A percentile compares a stretch with the other conserved stretches of the same genome.
phyloP scores from a whole-genome alignment of 2,797 vertebrate species.

The Coracias cyanogaster region DNA sequence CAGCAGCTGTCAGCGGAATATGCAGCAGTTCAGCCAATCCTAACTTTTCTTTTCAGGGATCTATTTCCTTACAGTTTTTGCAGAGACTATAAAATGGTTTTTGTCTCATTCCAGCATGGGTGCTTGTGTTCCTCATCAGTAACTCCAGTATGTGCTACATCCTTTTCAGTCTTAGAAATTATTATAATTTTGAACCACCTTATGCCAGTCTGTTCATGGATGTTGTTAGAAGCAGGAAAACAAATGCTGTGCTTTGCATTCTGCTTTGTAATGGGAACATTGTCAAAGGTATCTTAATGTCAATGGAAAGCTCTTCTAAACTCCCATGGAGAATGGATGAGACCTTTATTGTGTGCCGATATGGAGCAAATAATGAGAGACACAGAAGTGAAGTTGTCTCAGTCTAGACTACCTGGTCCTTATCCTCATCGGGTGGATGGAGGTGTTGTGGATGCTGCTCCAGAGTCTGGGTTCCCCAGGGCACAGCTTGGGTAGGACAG shows the following conservation, averaged over 20 bases:
- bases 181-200: neutral
- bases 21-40: conserved; percentile 5
- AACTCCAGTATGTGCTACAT: conserved; percentile 45
- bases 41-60: neutral
- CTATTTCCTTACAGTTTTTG: conserved; percentile 15
- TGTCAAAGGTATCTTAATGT: neutral
- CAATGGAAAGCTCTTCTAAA: neutral
- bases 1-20: conserved; percentile 3
- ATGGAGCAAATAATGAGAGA: neutral
- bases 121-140: conserved; percentile 63
- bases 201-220: neutral
- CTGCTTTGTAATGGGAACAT: neutral
- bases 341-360: neutral
- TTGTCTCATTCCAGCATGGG: conserved; percentile 3
- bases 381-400: neutral
- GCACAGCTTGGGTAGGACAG: neutral
- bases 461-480: neutral
- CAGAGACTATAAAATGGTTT: conserved; percentile 2
- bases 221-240: conserved; percentile 5
- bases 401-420: neutral
- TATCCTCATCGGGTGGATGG: neutral
- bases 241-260: neutral
- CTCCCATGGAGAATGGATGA: neutral
- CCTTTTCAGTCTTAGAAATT: conserved; percentile 6
- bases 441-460: neutral